Base-by-base conservation (phyloP, 2,113 vertebrate genomes). In the Paracanthobrama guichenoti region DNA sequence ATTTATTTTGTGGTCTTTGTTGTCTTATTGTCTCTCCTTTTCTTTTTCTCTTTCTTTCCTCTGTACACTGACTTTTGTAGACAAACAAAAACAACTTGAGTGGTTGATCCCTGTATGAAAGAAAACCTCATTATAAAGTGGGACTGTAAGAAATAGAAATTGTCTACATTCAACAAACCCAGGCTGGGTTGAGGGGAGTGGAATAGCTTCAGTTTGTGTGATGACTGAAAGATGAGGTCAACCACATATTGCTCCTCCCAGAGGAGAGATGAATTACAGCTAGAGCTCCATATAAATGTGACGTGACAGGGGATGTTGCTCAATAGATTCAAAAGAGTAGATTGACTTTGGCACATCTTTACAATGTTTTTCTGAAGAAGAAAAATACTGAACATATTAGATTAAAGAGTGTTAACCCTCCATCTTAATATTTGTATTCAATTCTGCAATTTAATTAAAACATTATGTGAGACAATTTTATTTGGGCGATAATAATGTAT, bases 201-300 rank as follows among this genome's bases (percentile, higher is more conserved):
- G 12, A 62, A 66, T 44, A 18, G 26, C 4, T 35, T 28, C 26
- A 48, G 28, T 28, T 3, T 31, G 13, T 62, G 18, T 18, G 31
- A 72, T 8, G 35, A 50, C 7, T 16, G 18, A 77, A 75, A 24
- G 18, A 80, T 66, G 22, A 77, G 67, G 78, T 69, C 71, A 81
- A 53, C 39, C 46, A 69, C 53, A 14, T 59, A 64, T 46, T 62
- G 39, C 60, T 50, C 6, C 13, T 22, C n/a, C 44, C 72, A 31
- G 28, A 64, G 28, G 20, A 81, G 18, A 75, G 73, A 67, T 84
- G 24, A 46, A 46, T 79, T 79, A 46, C 78, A 72, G 35, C 22
- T 26, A 75, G 8, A 42, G 35, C 48, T 39, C 28, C 20, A 24
- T 75, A 60, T 50, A 42, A 28, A 10, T 28, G 55, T 74, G 28